Conservation (phyloP, 2,113 vertebrate genomes). For the Corydoras sp. region DNA sequence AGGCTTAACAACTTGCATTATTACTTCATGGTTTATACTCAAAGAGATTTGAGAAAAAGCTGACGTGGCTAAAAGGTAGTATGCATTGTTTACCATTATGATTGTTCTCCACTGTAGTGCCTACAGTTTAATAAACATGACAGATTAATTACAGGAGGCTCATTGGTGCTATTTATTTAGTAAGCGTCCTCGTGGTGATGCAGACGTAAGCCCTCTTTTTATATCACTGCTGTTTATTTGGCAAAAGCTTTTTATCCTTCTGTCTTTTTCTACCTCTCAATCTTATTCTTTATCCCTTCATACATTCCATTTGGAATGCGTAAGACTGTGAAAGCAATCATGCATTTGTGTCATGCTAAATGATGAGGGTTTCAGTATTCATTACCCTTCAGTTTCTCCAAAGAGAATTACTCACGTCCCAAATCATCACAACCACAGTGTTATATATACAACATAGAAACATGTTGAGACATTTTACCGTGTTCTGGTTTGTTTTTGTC, state of each 20-base stretch:
- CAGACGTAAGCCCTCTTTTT: background rate
- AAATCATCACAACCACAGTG: background rate
- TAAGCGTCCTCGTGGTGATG: background rate
- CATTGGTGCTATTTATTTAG: slow-evolving; percentile 15
- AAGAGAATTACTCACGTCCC: slow-evolving; percentile 27
- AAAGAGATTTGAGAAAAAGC: too few species aligned
- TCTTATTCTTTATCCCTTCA: slow-evolving; percentile 1
- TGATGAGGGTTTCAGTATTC: slow-evolving; percentile 27
- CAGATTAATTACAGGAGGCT: slow-evolving; percentile 13
- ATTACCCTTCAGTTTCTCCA: slow-evolving; percentile 26
- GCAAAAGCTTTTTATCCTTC: background rate
- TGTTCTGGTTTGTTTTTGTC: background rate
- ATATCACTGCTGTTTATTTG: slow-evolving; percentile 11
- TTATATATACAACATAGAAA: background rate
- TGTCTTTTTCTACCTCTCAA: background rate
- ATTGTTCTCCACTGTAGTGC: background rate
- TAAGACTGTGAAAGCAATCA: slow-evolving; percentile 12
- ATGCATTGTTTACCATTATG: too few species aligned
- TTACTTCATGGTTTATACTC: too few species aligned
- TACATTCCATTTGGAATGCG: slow-evolving; percentile 15
- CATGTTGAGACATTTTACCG: background rate
- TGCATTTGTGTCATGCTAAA: slow-evolving; percentile 26
- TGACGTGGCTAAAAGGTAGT: too few species aligned
- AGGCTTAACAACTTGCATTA: too few species aligned
- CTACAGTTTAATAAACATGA: background rate